A percentile compares a stretch with the other conserved stretches of the same genome.
Conservation (phyloP, 2,888 invertebrate species). For the Hanleya hanleyi region DNA sequence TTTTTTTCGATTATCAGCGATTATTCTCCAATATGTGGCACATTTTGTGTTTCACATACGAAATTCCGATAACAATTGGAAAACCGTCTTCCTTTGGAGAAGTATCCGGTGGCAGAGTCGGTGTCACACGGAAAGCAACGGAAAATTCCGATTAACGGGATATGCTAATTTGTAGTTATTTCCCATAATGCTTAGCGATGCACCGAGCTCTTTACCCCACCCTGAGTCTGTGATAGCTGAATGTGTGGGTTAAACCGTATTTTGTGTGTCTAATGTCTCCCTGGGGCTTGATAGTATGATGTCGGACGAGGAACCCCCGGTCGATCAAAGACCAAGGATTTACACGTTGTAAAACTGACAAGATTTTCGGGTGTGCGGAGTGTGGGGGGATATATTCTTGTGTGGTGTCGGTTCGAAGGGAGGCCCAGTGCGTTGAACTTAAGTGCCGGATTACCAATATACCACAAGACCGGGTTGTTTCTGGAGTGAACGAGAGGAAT, state of each 20-base stretch:
- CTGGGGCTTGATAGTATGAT: neutral
- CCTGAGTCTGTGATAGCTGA: neutral
- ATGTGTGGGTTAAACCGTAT: too few relatives aligned
- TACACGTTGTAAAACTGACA: neutral
- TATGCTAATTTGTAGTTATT: slow-evolving; percentile 8
- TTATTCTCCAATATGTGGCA: too few relatives aligned
- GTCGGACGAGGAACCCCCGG: slow-evolving; percentile 1
- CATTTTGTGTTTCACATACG: too few relatives aligned
- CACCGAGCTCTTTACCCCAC: neutral
- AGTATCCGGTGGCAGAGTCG: too few relatives aligned
- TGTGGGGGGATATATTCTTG: neutral
- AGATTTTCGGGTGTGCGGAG: neutral
- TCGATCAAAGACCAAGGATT: slow-evolving; percentile 1
- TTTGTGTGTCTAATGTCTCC: neutral
- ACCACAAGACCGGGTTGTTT: neutral
- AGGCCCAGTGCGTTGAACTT: neutral
- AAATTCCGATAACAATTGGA: too few relatives aligned
- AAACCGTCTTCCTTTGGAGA: too few relatives aligned
- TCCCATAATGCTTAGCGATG: slow-evolving; percentile 8
- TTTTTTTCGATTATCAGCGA: too few relatives aligned
- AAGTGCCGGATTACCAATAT: neutral
- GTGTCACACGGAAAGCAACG: neutral
- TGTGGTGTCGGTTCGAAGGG: neutral
- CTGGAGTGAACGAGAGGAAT: neutral
- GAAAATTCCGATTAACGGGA: neutral